Conservation (phyloP, 2,113 vertebrate genomes). For the Protobothrops mucrosquamatus region DNA sequence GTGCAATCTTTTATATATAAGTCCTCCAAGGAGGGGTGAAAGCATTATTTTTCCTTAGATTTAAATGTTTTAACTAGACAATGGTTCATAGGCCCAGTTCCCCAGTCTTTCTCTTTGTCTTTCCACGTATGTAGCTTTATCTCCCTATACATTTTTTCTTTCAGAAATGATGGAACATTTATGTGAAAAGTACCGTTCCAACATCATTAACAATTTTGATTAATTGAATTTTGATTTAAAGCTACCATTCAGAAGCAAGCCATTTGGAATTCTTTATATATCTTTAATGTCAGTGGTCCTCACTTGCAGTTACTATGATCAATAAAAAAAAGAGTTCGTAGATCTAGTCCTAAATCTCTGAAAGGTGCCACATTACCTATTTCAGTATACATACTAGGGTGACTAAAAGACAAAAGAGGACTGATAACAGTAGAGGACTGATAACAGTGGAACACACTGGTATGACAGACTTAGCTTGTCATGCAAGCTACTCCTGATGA, state of each 20-base stretch:
- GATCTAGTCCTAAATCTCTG: not conserved
- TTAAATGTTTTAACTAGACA: not conserved
- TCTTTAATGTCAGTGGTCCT: not conserved
- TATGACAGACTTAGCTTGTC: not conserved
- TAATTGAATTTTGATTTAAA: not conserved
- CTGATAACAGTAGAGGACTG: not conserved
- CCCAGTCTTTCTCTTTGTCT: not conserved
- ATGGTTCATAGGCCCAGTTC: not conserved
- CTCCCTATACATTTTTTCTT: not conserved
- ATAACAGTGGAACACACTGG: not conserved
- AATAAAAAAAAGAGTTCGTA: not conserved
- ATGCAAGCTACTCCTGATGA: not conserved
- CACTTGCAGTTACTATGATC: not conserved
- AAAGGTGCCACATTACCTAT: not conserved
- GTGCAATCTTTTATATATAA: not conserved
- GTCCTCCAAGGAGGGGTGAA: not conserved
- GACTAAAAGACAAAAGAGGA: not conserved
- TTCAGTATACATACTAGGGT: not conserved
- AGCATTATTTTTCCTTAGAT: not conserved
- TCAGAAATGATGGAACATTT: not conserved
- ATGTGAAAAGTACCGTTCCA: not conserved
- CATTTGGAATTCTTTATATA: not conserved
- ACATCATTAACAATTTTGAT: not conserved
- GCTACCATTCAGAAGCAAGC: not conserved
- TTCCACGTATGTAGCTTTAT: not conserved